A percentile compares a stretch with the other conserved stretches of the same genome.
These are phyloP conservation scores for Oreochromis aureus DNA, from an alignment of 2,113 vertebrate species.

Conservation along the genomic window DNA sequence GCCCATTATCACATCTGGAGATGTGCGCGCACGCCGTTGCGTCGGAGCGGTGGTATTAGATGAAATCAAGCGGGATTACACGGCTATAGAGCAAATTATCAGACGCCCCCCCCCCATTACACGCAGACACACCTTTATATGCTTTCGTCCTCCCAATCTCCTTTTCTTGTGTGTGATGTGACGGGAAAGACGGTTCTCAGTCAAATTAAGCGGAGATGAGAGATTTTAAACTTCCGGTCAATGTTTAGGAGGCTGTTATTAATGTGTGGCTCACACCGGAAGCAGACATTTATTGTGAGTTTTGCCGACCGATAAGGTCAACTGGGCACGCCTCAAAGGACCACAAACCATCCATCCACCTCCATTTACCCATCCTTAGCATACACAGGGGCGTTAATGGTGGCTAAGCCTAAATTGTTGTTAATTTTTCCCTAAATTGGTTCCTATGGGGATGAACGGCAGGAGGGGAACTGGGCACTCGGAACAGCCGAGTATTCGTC, in stretches of 20 bases:
- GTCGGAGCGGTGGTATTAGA: slow-evolving; percentile 85
- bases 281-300: neutral
- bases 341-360: neutral
- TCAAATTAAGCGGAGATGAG: neutral
- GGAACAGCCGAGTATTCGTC: slow-evolving; percentile 53
- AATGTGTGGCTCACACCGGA: neutral
- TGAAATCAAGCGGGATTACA: slow-evolving; percentile 96
- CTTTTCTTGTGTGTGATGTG: neutral
- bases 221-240: neutral
- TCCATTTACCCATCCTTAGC: slow-evolving; percentile 21
- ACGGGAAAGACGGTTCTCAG: neutral
- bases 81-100: slow-evolving; percentile 86
- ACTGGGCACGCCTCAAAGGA: neutral
- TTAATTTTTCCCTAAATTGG: slow-evolving; percentile 78
- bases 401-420: slow-evolving; percentile 73
- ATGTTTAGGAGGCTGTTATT: neutral
- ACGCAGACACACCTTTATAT: neutral
- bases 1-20: slow-evolving; percentile 91
- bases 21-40: slow-evolving; percentile 95
- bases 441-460: slow-evolving; percentile 75
- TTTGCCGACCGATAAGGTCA: neutral
- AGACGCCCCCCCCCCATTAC: slow-evolving; percentile 64
- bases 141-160: neutral
- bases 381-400: slow-evolving; percentile 69
- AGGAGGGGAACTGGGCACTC: slow-evolving; percentile 51